These are phyloP conservation scores for Ondatra zibethicus DNA, from an alignment of 2,113 vertebrate genomes.

Conservation along the genomic window DNA sequence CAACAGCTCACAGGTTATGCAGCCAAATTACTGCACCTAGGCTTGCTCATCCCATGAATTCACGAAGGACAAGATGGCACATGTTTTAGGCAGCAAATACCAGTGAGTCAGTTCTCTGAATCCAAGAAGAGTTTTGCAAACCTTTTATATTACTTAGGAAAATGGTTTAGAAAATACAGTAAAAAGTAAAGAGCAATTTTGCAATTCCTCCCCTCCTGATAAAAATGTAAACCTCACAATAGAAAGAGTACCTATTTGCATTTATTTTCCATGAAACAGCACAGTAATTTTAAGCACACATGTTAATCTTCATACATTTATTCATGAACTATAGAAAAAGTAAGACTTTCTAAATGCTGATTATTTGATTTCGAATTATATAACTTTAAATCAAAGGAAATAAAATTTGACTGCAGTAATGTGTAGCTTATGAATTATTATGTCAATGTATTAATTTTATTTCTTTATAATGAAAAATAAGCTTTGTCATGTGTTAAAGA, in stretches of 20 bases:
- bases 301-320: neutral
- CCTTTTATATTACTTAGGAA: neutral
- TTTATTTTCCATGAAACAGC: neutral
- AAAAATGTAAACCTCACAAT: neutral
- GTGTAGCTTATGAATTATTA: neutral
- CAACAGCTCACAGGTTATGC: neutral
- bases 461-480: constrained; percentile 18
- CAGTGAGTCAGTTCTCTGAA: neutral
- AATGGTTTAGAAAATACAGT: neutral
- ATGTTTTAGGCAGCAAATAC: constrained; percentile 41
- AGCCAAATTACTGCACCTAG: constrained; percentile 18
- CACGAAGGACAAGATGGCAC: neutral
- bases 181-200: neutral
- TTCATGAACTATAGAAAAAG: constrained; percentile 3
- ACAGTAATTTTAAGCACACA: neutral
- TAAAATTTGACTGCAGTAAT: neutral
- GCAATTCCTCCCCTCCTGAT: neutral
- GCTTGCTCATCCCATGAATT: neutral
- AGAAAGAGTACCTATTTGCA: neutral
- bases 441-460: neutral
- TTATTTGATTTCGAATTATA: neutral
- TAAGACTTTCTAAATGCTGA: neutral
- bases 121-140: neutral
- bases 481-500: neutral
- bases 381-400: neutral